Conservation (phyloP, 2,797 vertebrate genomes). For the Pipistrellus pipistrellus region DNA sequence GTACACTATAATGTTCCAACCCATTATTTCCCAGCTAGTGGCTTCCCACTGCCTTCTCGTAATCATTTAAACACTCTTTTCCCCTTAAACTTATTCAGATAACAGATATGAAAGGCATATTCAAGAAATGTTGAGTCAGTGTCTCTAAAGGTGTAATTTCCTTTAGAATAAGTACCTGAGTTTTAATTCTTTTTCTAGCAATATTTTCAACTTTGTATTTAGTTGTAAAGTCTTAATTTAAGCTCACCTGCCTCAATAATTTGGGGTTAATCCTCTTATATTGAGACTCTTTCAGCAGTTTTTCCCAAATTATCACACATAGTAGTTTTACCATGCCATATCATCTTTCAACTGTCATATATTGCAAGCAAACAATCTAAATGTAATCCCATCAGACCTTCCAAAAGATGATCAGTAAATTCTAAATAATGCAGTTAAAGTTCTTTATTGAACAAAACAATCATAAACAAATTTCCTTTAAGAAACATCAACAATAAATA, state of each 20-base stretch:
- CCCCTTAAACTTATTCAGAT: conserved; percentile 4
- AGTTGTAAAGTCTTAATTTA: conserved; percentile 27
- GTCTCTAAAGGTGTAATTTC: not conserved
- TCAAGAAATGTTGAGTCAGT: conserved; percentile 37
- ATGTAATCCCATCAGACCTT: not conserved
- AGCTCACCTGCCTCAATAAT: not conserved
- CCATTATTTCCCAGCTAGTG: not conserved
- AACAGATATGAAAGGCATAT: conserved; percentile 17
- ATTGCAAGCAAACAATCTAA: conserved; percentile 35
- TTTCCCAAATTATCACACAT: conserved; percentile 39
- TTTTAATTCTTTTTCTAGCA: conserved; percentile 39
- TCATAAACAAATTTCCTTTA: conserved; percentile 7
- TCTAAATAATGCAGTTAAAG: not conserved
- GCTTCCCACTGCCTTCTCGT: not conserved
- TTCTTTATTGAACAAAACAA: conserved; percentile 29
- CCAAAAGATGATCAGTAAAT: conserved; percentile 27
- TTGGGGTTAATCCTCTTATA: conserved; percentile 6
- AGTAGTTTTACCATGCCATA: not conserved
- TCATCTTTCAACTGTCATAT: not conserved
- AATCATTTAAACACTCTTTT: conserved; percentile 41
- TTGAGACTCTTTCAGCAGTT: not conserved
- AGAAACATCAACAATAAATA: conserved; percentile 34
- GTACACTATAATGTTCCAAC: not conserved
- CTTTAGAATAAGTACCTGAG: conserved; percentile 7
- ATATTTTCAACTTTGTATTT: conserved; percentile 41